phyloP scores from a whole-genome alignment of 2,113 vertebrate genomes.

The Agapornis roseicollis region DNA sequence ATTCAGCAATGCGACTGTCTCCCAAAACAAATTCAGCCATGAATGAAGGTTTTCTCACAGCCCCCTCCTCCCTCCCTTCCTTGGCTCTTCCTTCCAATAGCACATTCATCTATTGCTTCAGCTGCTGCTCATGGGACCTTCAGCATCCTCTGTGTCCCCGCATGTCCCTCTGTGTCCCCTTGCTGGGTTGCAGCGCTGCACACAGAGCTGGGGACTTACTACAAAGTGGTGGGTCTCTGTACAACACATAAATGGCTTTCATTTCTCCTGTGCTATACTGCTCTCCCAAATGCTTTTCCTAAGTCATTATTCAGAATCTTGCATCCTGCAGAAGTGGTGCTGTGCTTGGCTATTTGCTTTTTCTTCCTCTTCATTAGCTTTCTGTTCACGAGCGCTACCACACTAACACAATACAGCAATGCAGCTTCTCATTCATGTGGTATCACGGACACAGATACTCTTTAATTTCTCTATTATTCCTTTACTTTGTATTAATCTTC shows the following conservation, averaged over 20 bases:
- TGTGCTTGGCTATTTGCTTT: not conserved
- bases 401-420: not conserved
- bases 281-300: not conserved
- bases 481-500: not conserved
- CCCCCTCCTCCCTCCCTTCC: not conserved
- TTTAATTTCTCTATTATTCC: not conserved
- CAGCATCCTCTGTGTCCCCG: not conserved
- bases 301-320: not conserved
- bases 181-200: not conserved
- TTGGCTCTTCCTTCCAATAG: not conserved
- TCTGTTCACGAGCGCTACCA: not conserved
- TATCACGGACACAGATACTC: not conserved
- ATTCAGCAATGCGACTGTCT: not conserved
- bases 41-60: not conserved
- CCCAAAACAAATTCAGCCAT: not conserved
- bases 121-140: not conserved
- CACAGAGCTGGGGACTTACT: rapidly evolving
- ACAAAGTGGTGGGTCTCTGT: not conserved
- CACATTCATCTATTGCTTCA: not conserved
- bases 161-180: not conserved
- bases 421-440: not conserved
- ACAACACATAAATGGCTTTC: not conserved
- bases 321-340: not conserved
- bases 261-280: not conserved
- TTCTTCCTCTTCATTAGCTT: not conserved